A percentile compares a stretch with the other conserved stretches of the same genome.
Evolutionary conservation across 1,140 invertebrate genomes (phyloP).

Genomic region (Scaptomyza pallida): DNA sequence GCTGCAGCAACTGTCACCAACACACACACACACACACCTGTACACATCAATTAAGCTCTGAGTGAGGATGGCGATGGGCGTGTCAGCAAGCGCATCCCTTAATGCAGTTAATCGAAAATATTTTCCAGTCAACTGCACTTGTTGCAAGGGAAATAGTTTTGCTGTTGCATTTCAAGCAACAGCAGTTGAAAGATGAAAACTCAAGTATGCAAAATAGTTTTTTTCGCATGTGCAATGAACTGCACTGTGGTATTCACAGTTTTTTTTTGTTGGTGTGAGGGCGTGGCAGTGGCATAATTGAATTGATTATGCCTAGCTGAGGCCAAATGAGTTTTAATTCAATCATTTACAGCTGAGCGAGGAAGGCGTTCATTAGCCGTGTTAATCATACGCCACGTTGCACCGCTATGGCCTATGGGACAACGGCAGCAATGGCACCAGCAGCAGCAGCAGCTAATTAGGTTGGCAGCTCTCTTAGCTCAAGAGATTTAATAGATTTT

Average conservation of each 20-base stretch:
- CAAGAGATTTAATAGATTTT: conserved; percentile 43
- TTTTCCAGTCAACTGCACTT: conserved; percentile 58
- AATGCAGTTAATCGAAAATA: conserved; percentile 71
- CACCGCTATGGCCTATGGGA: conserved; percentile 48
- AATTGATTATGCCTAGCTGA: conserved; percentile 55
- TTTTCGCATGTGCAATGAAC: conserved; percentile 51
- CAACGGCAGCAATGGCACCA: conserved; percentile 14
- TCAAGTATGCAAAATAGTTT: conserved; percentile 65
- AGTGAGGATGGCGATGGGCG: conserved; percentile 26
- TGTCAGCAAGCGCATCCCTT: conserved; percentile 26
- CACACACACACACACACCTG: conserved; percentile 17
- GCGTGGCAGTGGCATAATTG: conserved; percentile 49
- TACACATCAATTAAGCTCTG: conserved; percentile 48
- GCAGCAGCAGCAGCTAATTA: conserved; percentile 55
- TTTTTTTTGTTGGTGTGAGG: background rate
- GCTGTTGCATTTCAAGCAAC: background rate
- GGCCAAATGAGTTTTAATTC: conserved; percentile 66
- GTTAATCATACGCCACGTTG: conserved; percentile 78
- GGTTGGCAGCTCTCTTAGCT: conserved; percentile 24
- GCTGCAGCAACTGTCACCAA: conserved; percentile 5
- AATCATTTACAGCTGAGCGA: conserved; percentile 70
- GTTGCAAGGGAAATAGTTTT: conserved; percentile 19
- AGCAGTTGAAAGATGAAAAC: conserved; percentile 32
- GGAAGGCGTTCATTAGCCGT: conserved; percentile 72
- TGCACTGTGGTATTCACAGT: background rate